Base-by-base conservation (phyloP, 2,888 invertebrate species). In the Sinotaia quadrata region DNA sequence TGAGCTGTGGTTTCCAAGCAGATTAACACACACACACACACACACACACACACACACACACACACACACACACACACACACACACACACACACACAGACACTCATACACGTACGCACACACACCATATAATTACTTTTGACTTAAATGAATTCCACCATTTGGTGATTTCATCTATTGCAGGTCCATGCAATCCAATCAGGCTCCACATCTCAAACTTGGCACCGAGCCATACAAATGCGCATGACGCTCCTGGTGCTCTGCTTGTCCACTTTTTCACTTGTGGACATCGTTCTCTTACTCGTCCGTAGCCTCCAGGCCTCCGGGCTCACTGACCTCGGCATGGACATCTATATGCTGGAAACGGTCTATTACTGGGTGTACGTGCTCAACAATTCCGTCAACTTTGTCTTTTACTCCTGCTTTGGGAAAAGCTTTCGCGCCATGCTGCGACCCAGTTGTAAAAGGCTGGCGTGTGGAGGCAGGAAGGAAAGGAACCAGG, bases 21-120 rank as follows among this genome's bases (percentile, higher is more conserved):
- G 21, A 49, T 24, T 21, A n/a, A 49, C 49, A 49, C 49, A 49
- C 49, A 49, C 49, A 49, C 49, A 49, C 49, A 49, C 49, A 49
- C 49, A 49, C 49, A 49, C 49, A 49, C 49, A 49, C 49, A 49
- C 49, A 15, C 5, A 49, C 49, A 15, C 49, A 49, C 49, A 15
- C 49, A 49, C 18, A 15, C 49, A 49, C 3, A 18, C 49, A 18
- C 10, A 2, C 49, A 49, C 3, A 49, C 3, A 49, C 49, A 49
- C 49, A 18, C 49, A 3, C 49, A 18, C 49, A 3, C 49, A 2
- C 49, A 49, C 2, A 41, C 41, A 41, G 10, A 41, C 15, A 41
- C 15, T 12, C 10, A 49, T 49, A 5, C 49, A 18, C n/a, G 49
- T 49, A 49, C 24, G 49, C 49, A 49, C n/a, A 8, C 49, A 8